Percentiles rank a stretch among this genome's conserved stretches.
These are phyloP conservation scores for Apis dorsata DNA, from an alignment of 1,140 invertebrate species.

Conservation along the genomic window DNA sequence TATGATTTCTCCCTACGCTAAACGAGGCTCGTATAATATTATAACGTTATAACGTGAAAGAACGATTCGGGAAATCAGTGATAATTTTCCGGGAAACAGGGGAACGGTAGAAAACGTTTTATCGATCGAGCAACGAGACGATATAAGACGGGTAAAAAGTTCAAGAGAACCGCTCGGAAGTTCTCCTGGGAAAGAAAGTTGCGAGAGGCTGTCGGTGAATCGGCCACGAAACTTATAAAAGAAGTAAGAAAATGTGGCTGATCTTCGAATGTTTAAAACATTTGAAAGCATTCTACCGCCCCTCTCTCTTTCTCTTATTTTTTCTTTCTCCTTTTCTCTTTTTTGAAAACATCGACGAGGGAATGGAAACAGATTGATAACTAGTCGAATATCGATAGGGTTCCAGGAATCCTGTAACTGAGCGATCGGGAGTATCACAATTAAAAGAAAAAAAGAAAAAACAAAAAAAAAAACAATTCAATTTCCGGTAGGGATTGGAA, in stretches of 20 bases:
- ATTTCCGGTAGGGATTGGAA: constrained; percentile 41
- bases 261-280: constrained; percentile 21
- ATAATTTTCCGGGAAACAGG: constrained; percentile 16
- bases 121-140: constrained; percentile 25
- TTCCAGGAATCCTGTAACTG: not conserved
- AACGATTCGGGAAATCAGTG: constrained; percentile 17
- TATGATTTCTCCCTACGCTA: too few species aligned
- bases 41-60: too few species aligned
- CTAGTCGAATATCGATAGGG: not conserved
- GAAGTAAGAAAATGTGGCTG: not conserved
- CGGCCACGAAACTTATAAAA: constrained; percentile 34
- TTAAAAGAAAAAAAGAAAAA: too few species aligned
- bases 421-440: not conserved
- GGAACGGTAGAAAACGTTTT: not conserved
- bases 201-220: not conserved
- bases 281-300: not conserved
- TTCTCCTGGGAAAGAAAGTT: constrained; percentile 34
- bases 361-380: not conserved
- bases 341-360: not conserved
- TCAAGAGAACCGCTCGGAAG: constrained; percentile 6
- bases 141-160: constrained; percentile 35
- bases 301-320: not conserved
- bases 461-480: not conserved
- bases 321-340: fast-evolving
- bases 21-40: too few species aligned